These are phyloP conservation scores for Dicycla oo DNA, from an alignment of 2,888 invertebrate species.

Conservation along the genomic window DNA sequence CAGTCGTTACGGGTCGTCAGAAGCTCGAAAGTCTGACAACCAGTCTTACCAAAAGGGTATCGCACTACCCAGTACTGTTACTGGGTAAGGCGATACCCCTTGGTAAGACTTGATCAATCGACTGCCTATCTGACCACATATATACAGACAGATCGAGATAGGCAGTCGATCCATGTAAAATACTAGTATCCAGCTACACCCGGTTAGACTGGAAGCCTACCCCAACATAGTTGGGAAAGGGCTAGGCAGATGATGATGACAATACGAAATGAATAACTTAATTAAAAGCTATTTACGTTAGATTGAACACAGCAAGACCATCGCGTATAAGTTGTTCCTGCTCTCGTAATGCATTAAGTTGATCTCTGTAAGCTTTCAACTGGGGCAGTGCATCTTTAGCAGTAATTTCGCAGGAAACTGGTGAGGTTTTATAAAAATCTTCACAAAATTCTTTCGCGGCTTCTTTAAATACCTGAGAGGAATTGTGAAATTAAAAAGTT, in stretches of 20 bases:
- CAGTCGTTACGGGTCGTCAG: too few relatives aligned
- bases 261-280: background rate
- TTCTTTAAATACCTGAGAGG: conserved; percentile 91
- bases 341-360: conserved; percentile 90
- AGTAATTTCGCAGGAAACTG: conserved; percentile 91
- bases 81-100: too few relatives aligned
- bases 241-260: background rate
- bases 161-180: background rate
- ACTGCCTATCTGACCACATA: too few relatives aligned
- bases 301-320: conserved; percentile 94
- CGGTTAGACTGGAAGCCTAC: background rate
- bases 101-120: too few relatives aligned
- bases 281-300: conserved; percentile 83
- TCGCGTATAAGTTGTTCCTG: conserved; percentile 92
- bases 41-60: too few relatives aligned
- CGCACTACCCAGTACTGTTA: background rate
- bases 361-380: conserved; percentile 88
- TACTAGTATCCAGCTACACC: background rate
- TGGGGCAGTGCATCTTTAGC: conserved; percentile 91
- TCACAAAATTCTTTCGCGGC: conserved; percentile 92
- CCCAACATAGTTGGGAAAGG: background rate
- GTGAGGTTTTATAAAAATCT: conserved; percentile 92
- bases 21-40: background rate
- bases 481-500: conserved; percentile 12
- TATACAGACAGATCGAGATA: too few relatives aligned